These are phyloP conservation scores for Zapus hudsonius DNA, from an alignment of 2,113 vertebrate species.

Conservation along the genomic window DNA sequence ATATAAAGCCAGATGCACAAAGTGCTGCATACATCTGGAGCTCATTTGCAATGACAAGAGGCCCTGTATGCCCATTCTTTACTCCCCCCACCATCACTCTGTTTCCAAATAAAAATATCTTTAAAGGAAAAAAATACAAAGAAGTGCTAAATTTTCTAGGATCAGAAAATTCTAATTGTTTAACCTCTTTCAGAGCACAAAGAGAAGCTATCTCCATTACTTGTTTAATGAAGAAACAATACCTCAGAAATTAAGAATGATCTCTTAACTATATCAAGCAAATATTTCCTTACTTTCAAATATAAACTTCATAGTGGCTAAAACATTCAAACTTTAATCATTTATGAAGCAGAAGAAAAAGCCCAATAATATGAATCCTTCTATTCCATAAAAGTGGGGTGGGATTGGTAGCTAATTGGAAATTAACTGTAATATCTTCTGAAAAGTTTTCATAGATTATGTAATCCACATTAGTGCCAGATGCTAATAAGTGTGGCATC, in stretches of 20 bases:
- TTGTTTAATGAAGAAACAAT: neutral
- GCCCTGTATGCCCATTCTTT: too few relatives aligned
- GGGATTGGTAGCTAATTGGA: conserved; percentile 2
- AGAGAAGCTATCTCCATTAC: neutral
- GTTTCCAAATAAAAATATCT: too few relatives aligned
- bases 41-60: too few relatives aligned
- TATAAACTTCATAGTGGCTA: conserved; percentile 5
- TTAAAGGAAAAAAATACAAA: neutral
- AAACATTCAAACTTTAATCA: conserved; percentile 48
- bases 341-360: conserved; percentile 24
- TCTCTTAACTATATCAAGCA: conserved; percentile 46
- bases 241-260: conserved; percentile 36
- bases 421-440: conserved; percentile 25
- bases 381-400: conserved; percentile 19
- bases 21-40: too few relatives aligned
- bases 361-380: conserved; percentile 18
- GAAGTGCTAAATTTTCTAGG: neutral
- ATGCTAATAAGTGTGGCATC: neutral
- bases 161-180: conserved; percentile 47
- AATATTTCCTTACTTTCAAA: conserved; percentile 25
- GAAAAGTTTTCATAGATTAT: conserved; percentile 37
- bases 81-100: too few relatives aligned
- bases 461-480: neutral
- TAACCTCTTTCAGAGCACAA: conserved; percentile 21
- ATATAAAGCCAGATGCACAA: too few relatives aligned